phyloP scores from a whole-genome alignment of 2,113 vertebrate genomes.

The Pseudorhombus dupliciocellatus region DNA sequence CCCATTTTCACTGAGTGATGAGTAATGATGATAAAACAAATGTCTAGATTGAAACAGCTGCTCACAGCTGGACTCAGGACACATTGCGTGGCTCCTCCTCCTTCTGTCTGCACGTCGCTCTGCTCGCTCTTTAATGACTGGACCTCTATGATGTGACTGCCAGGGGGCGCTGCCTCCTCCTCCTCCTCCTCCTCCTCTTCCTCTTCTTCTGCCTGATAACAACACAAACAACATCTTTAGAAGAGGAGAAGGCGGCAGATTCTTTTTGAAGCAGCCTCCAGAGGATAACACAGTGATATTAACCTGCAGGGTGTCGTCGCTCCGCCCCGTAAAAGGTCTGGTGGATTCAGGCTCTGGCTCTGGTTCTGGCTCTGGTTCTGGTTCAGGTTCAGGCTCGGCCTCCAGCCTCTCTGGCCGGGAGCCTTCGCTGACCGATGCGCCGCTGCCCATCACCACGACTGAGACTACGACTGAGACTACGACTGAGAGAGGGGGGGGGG shows the following conservation, averaged over 20 bases:
- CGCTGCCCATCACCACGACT: constrained; percentile 45
- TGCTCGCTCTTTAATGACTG: constrained; percentile 34
- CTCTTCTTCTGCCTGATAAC: constrained; percentile 28
- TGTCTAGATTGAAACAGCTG: constrained; percentile 2
- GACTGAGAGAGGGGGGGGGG: neutral
- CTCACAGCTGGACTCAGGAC: constrained; percentile 16
- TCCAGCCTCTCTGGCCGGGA: neutral
- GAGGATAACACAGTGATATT: neutral
- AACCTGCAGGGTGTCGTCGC: constrained; percentile 31
- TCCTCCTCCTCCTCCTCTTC: constrained; percentile 18
- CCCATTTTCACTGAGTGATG: too few species aligned
- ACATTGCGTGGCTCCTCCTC: neutral
- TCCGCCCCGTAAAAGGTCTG: constrained; percentile 4
- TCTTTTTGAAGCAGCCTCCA: neutral
- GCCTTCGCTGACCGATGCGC: neutral
- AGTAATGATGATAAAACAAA: too few species aligned
- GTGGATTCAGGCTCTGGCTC: neutral
- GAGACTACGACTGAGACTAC: neutral
- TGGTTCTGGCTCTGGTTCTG: too few species aligned
- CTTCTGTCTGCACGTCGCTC: neutral
- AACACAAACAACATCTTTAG: neutral
- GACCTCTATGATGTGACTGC: constrained; percentile 32
- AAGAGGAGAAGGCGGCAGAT: too few species aligned
- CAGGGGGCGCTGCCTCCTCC: neutral
- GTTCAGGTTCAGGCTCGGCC: too few species aligned